These are phyloP conservation scores for Cephus rjabovi DNA, from an alignment of 2,888 invertebrate genomes.

Conservation along the genomic window DNA sequence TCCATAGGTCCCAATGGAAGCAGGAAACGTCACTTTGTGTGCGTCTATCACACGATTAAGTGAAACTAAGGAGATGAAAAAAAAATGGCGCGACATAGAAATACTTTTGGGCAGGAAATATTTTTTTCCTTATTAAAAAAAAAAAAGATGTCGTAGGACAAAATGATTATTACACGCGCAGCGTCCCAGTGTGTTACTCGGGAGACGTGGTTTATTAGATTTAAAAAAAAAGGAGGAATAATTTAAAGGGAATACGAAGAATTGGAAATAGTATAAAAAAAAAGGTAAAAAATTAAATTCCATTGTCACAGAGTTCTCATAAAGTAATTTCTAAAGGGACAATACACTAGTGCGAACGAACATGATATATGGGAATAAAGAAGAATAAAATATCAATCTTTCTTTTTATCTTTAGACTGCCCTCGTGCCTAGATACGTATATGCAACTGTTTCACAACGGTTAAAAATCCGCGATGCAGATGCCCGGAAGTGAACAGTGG, in stretches of 20 bases:
- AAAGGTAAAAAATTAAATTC: neutral
- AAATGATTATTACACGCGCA: too few relatives aligned
- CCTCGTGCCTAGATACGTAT: neutral
- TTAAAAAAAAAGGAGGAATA: neutral
- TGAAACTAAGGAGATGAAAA: neutral
- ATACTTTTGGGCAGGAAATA: too few relatives aligned
- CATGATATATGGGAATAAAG: neutral
- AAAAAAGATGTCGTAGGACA: too few relatives aligned
- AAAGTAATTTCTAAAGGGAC: neutral
- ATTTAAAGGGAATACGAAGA: too few relatives aligned
- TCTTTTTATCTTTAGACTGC: neutral
- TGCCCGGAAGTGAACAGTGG: conserved; percentile 19
- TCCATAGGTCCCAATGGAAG: neutral
- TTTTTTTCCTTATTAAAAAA: too few relatives aligned
- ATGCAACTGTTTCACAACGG: neutral
- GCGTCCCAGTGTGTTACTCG: too few relatives aligned
- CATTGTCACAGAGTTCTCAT: neutral
- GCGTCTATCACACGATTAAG: neutral
- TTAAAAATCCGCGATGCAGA: conserved; percentile 26
- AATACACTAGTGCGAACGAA: neutral
- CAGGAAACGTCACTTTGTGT: neutral
- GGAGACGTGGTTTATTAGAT: neutral
- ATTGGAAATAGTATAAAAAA: too few relatives aligned
- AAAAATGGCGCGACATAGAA: neutral
- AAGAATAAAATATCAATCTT: neutral